Conservation (phyloP, 2,797 vertebrate genomes). For the Rhinatrema bivittatum region DNA sequence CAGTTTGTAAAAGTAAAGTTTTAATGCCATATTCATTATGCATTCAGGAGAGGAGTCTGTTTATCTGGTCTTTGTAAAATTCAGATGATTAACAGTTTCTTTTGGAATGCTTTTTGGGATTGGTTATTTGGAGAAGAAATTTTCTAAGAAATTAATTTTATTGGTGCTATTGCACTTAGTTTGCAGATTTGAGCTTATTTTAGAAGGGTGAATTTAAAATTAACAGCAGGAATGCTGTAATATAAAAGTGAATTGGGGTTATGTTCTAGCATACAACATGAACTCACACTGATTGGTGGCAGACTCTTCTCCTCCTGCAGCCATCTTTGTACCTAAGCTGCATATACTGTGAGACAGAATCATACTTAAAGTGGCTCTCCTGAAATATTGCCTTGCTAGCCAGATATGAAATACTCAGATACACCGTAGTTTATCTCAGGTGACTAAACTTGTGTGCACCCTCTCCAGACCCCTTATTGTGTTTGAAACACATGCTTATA, state of each 20-base stretch:
- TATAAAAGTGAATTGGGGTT: constrained; percentile 49
- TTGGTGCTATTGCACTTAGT: constrained; percentile 41
- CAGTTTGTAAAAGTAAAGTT: constrained; percentile 39
- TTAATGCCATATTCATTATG: constrained; percentile 30
- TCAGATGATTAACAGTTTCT: no score
- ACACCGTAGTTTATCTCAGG: constrained; percentile 67
- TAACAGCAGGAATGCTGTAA: constrained; percentile 45
- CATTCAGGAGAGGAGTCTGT: constrained; percentile 29
- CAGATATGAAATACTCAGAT: constrained; percentile 51
- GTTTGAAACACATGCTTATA: constrained; percentile 37
- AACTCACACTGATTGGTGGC: constrained; percentile 58
- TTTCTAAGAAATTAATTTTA: constrained; percentile 44
- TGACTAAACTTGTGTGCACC: constrained; percentile 54
- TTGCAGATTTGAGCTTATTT: constrained; percentile 26
- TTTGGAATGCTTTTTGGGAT: constrained; percentile 39
- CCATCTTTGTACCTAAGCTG: constrained; percentile 54
- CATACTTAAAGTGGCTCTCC: constrained; percentile 49
- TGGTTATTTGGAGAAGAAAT: constrained; percentile 56
- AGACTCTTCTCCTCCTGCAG: constrained; percentile 50
- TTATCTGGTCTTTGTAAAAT: constrained; percentile 29
- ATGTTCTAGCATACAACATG: constrained; percentile 57
- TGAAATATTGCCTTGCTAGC: constrained; percentile 54
- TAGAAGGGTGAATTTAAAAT: constrained; percentile 43
- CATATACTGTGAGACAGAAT: constrained; percentile 60
- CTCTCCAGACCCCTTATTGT: constrained; percentile 44